Base-by-base conservation (phyloP, 2,113 vertebrate species). In the Anolis carolinensis region DNA sequence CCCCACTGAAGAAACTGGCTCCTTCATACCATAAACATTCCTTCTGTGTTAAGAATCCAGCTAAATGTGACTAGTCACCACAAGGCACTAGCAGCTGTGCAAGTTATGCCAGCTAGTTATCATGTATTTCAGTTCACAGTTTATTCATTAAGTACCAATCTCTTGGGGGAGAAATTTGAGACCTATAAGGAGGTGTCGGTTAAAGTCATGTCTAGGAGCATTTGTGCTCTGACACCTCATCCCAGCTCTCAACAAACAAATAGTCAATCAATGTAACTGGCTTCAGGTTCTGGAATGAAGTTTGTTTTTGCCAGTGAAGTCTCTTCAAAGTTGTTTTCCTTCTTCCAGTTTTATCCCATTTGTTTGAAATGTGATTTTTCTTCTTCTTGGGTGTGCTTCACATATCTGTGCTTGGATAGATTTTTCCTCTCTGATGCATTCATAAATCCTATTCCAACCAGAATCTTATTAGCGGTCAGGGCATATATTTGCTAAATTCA, bases 161-260 rank as follows among this genome's bases (percentile, higher is more conserved):
- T 16, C 55, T 86, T 82, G 7, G 16, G 21, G 25, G 7, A 65
- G 13, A 27, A 68, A 30, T 27, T 36, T 50, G 13, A 79, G 3
- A 44, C 36, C n/a, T 87, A 79, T 25, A 21, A 68, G 73, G 76
- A 67, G 30, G 25, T 32, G 18, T 32, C 59, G 36, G 2, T 80
- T 75, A 48, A 5, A 87, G 36, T 7, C 27, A n/a, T 48, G 4
- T 76, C 55, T 48, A 10, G 27, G 78, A 87, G 20, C 79, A 81
- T 81, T 55, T 86, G 78, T 90, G 55, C 4, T 39, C 79, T 78
- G 36, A 63, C 72, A 81, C 72, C 88, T 89, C 34, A 85, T 68
- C 23, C 67, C 55, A 48, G 32, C 63, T 34, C 52, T 87, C n/a
- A 87, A 39, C 21, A 86, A 23, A 80, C 14, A 87, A 90, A 72